Conservation (phyloP, 2,797 vertebrate species). For the Phrynocephalus vlangalii region DNA sequence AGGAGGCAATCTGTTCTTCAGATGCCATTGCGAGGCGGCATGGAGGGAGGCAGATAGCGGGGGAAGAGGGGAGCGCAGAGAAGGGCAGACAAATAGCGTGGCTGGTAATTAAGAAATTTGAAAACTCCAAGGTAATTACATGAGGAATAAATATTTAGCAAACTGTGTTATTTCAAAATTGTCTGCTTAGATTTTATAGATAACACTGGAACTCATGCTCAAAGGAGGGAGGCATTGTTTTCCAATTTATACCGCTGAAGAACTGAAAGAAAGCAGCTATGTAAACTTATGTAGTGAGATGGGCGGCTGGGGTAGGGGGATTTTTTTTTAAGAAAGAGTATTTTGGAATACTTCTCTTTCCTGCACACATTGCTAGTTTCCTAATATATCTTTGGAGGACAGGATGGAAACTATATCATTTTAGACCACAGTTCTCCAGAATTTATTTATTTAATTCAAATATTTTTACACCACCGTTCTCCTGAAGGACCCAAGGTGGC, state of each 20-base stretch:
- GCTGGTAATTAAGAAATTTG: slow-evolving; percentile 50
- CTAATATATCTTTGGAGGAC: too few relatives aligned
- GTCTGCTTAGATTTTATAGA: slow-evolving; percentile 20
- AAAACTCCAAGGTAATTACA: slow-evolving; percentile 43
- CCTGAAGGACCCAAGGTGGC: too few relatives aligned
- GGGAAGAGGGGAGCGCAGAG: slow-evolving; percentile 37
- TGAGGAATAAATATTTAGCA: slow-evolving; percentile 40
- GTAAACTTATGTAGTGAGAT: background rate
- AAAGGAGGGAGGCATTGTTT: background rate
- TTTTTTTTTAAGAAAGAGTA: background rate
- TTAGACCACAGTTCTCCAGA: too few relatives aligned
- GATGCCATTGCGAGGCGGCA: slow-evolving; percentile 64
- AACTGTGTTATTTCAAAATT: slow-evolving; percentile 26
- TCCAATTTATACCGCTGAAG: background rate
- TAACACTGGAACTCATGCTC: background rate
- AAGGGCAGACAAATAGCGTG: slow-evolving; percentile 13
- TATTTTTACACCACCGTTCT: too few relatives aligned
- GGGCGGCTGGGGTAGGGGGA: background rate
- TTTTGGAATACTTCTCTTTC: background rate
- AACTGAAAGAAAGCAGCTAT: background rate
- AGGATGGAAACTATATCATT: too few relatives aligned
- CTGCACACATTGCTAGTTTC: background rate
- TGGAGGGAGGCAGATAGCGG: slow-evolving; percentile 34
- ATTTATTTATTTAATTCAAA: too few relatives aligned
- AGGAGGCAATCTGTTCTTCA: slow-evolving; percentile 76